Conservation (phyloP, 1,140 invertebrate species). For the Leptonema lineaticorne region DNA sequence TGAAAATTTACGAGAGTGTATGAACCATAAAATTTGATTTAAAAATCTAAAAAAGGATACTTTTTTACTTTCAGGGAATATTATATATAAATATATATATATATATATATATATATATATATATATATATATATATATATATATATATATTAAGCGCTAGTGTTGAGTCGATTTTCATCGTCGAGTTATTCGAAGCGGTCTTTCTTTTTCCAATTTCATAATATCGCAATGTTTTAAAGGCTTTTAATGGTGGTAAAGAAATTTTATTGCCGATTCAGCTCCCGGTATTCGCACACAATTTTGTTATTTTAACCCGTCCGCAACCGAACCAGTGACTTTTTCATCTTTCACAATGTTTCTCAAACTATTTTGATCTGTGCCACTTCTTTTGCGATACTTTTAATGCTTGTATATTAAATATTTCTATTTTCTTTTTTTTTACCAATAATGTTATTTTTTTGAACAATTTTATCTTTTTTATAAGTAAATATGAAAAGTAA, state of each 20-base stretch:
- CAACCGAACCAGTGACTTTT: neutral
- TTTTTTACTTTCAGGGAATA: no score
- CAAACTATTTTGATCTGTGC: no score
- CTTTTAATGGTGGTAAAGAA: conserved; percentile 7
- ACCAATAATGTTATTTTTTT: no score
- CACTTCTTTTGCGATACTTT: no score
- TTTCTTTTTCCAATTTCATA: neutral
- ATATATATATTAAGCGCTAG: neutral
- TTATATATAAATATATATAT: no score
- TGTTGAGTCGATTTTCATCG: neutral
- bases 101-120: neutral
- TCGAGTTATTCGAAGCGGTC: neutral
- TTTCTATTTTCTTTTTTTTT: no score
- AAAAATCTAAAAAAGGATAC: no score
- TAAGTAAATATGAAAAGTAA: no score
- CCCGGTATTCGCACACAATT: conserved; percentile 10
- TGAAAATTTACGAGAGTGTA: no score
- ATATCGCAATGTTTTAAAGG: neutral
- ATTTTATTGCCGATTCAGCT: conserved; percentile 1
- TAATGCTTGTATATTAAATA: no score
- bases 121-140: neutral
- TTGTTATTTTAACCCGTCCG: neutral
- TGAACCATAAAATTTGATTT: no score
- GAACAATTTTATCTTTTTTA: no score
- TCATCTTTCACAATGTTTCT: neutral